Conservation (phyloP, 1,140 invertebrate genomes). For the Aleiodes sp. region DNA sequence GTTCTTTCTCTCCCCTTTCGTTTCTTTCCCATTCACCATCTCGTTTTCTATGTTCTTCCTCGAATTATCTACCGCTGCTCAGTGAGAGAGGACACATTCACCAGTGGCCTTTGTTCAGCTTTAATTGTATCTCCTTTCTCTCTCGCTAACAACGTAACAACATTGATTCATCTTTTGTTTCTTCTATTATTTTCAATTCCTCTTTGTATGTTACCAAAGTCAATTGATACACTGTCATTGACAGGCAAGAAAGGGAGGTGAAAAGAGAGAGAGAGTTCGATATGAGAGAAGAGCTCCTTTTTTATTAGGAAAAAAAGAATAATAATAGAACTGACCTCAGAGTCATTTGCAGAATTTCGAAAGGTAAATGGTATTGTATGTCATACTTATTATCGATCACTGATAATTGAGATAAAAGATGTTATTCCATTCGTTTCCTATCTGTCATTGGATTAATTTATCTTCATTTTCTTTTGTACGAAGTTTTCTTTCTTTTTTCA, state of each 20-base stretch:
- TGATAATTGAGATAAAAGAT: background rate
- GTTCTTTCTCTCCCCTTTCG: background rate
- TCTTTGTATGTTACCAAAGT: slow-evolving; percentile 6
- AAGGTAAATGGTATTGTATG: background rate
- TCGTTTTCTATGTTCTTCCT: background rate
- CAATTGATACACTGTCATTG: slow-evolving; percentile 1
- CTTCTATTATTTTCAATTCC: background rate
- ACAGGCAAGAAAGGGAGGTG: background rate
- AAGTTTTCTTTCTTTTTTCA: no score
- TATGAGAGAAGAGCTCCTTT: background rate
- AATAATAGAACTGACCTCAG: background rate
- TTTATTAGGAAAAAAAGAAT: background rate
- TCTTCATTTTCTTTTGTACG: background rate
- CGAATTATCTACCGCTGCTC: background rate
- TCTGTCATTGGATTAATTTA: background rate
- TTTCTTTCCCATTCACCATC: background rate
- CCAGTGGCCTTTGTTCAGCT: background rate
- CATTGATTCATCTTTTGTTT: background rate
- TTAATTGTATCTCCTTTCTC: background rate
- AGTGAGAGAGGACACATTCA: no score
- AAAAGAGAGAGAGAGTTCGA: background rate
- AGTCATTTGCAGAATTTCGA: background rate
- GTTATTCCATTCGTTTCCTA: background rate
- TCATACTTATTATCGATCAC: background rate
- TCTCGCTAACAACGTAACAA: background rate